Conservation (phyloP, 2,113 vertebrate species). For the zebrafish (Danio rerio) region DNA sequence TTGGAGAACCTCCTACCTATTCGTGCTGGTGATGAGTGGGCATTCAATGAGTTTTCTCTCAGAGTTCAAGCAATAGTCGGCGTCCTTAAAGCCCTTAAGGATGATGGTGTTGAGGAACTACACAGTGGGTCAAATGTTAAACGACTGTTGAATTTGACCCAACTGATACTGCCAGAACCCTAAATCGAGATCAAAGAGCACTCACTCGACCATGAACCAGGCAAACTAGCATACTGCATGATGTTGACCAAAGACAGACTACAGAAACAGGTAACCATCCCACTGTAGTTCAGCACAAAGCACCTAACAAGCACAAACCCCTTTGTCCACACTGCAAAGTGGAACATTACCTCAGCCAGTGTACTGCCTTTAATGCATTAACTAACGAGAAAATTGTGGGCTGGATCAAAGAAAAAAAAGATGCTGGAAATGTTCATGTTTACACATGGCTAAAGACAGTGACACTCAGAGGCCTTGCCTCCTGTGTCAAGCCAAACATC, state of each 20-base stretch:
- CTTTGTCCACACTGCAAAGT: neutral
- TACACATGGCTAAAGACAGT: slow-evolving; percentile 5
- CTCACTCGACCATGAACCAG: too few species aligned
- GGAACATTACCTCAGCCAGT: neutral
- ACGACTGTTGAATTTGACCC: neutral
- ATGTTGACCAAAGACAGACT: neutral
- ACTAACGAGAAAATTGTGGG: neutral
- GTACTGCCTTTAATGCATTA: neutral
- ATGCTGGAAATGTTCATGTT: neutral
- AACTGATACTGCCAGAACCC: neutral
- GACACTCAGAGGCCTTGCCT: neutral
- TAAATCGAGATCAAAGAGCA: neutral
- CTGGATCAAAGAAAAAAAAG: neutral
- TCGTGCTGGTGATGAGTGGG: neutral
- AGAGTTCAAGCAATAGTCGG: neutral
- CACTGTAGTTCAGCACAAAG: neutral
- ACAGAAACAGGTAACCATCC: neutral
- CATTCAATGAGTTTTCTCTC: neutral
- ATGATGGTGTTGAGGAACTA: neutral
- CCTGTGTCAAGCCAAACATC: neutral
- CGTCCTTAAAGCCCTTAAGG: neutral
- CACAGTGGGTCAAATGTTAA: neutral
- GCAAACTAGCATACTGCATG: slow-evolving; percentile 10
- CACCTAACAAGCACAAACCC: neutral
- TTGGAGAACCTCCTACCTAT: neutral